Base-by-base conservation (phyloP, 2,888 invertebrate species). In the Sphaeridia pumilis region DNA sequence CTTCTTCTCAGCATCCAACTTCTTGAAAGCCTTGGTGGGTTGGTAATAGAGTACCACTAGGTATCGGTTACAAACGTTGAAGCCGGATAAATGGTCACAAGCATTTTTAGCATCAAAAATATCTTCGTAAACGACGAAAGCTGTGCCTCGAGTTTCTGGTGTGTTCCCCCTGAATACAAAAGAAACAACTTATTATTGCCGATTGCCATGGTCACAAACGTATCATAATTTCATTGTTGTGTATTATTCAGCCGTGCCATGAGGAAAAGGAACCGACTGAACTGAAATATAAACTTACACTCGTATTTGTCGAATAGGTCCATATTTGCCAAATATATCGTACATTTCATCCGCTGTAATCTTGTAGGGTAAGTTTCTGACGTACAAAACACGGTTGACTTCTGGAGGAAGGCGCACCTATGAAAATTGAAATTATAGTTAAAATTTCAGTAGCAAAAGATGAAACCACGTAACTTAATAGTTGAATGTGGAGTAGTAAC, bases 71-170 rank as follows among this genome's bases (percentile, higher is more conserved):
- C 97, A 97, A 27, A 98, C 97, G 71, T 98, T 98, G 72, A 98
- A 98, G 7, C 98, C 98, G 51, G 94, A 94, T 50, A 98, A 75
- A 73, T 98, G 97, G 71, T 98, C 98, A 73, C 98, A 99, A 3
- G 98, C 98, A 75, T 97, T 97, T 73, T 99, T 99, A 0, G 98
- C 98, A 78, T 98, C 98, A 75, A 98, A 99, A 67, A 99, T 98
- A 70, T 99, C 98, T 74, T 98, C 98, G 72, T 95, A 98, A 0
- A 99, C 93, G 45, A 99, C 95, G 78, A 97, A 98, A 20, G 98
- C 98, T 28, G 98, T 98, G 48, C 98, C 98, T 71, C 93, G 80
- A 0, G 95, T 93, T 72, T 98, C 97, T 14, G 94, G 87, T 24
- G 95, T 97, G 68, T 94, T 97, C 1, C 97, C 97, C 28, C 86